Evolutionary conservation across 2,797 vertebrate genomes (phyloP), one percentile per base, ranked within the genome.

Genomic region (Leucoraja ocellata): DNA sequence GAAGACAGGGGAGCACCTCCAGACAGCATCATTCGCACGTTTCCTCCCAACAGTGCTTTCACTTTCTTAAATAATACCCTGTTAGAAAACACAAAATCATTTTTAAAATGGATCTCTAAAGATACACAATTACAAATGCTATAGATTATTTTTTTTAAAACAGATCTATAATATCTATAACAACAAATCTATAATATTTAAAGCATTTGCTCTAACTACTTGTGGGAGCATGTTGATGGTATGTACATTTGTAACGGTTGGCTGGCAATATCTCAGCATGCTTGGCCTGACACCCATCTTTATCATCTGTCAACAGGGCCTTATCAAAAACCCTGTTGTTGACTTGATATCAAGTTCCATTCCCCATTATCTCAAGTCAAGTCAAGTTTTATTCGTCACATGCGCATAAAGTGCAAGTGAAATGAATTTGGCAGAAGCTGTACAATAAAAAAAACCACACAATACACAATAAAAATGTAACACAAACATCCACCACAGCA

Each of bases 1-100:
- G 98, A 94, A 0, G 98, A 99, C 71, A 99, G 96, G 0, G 99
- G 98, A 0, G 99, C 99, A n/a, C 99, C 98, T 36, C 99, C 99
- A 0, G 97, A 99, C 93, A 99, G 94, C 98, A 99, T 99, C 98
- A 99, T 98, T 1, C 98, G 97, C 93, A 99, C 95, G 0, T 97
- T 97, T 6, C 99, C 99, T 61, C 99, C 99, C 93, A 99, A 96
- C 36, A 99, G 95, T 1, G 97, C 97, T 94, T 98, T 98, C 23
- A 99, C 98, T 94, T 99, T 99, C 94, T 96, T 96, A 95, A 99
- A 99, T 92, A 99, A 93, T 0, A 99, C 94, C 76, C 99, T 99
- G 94, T 39, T 68, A 65, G 32, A 36, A 18, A 93, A 94, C 78
- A 8, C 92, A 94, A 25, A 58, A 39, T 93, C 16, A 46, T 0